Evolutionary conservation across 2,888 invertebrate genomes (phyloP), one percentile per base, ranked within the genome.

Genomic region (Drosophila algonquin): DNA sequence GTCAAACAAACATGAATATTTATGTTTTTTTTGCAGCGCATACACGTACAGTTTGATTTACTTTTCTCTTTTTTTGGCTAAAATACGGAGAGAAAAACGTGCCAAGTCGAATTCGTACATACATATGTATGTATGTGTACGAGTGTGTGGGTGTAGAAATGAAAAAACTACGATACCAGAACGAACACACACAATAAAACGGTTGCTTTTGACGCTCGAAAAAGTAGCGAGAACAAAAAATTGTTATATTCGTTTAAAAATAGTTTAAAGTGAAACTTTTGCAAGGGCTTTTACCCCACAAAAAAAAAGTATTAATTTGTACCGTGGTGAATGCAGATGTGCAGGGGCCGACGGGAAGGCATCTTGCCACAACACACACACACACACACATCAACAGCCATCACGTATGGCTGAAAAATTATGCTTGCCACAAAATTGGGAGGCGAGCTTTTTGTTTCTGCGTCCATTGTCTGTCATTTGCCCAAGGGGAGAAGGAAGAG

Each of bases 381-480:
- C 70, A 61, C 54, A 63, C 47, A 57, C 45, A 40, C 14, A 14
- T 2, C 40, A 40, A 40, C 40, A 40, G 40, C 14, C 14, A 40
- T 63, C 77, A 63, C 65, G 63, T 57, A 67, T 46, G 48, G 55
- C 65, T 68, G 63, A 48, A 78, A 71, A 76, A 64, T 71, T 69
- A 72, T 74, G 74, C 58, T 56, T 53, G 62, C 68, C 54, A 50
- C 57, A 67, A 67, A 78, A 56, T 40, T 14, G 40, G 14, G 40
- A n/a, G 65, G 55, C 72, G 62, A 64, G 68, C 61, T 68, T 73
- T 75, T 64, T 64, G 72, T 72, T 72, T 56, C 64, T 64, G 64
- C 73, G 64, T 72, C 64, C 73, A 64, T 72, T 76, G 68, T 72
- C 58, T 63, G 55, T 47, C 59, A 45, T 76, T 50, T 24, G 51